Conservation (phyloP, 1,140 invertebrate genomes). For the Brachionus paranguensis region DNA sequence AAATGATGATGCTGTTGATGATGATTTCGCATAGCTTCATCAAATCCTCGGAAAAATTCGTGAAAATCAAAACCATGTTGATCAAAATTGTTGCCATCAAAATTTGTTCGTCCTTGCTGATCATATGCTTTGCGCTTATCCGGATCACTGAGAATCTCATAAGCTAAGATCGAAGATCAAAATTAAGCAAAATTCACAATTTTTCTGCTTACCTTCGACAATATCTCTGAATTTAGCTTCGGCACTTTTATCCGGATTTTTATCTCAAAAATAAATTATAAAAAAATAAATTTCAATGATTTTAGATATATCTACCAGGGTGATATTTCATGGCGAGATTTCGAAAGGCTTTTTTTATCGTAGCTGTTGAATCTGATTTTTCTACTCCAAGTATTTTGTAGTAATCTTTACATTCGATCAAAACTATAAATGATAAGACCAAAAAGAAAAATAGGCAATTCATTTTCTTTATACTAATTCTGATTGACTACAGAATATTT, state of each 20-base stretch:
- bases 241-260: conserved; percentile 37
- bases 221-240: conserved; percentile 36
- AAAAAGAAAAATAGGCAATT: not conserved
- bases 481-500: not conserved
- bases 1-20: conserved; percentile 15
- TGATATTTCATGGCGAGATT: conserved; percentile 96
- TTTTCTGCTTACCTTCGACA: not conserved
- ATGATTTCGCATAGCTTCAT: conserved; percentile 28
- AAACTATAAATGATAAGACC: not conserved
- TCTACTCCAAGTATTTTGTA: conserved; percentile 84
- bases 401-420: conserved; percentile 61
- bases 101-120: not conserved
- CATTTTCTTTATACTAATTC: not conserved
- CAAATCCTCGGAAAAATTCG: conserved; percentile 30
- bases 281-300: not conserved
- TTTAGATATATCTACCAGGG: conserved; percentile 72
- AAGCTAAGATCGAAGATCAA: not conserved
- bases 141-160: conserved; percentile 22
- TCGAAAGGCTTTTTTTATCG: conserved; percentile 63
- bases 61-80: conserved; percentile 23
- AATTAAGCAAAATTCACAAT: not conserved
- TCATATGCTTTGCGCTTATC: conserved; percentile 18
- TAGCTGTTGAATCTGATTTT: conserved; percentile 77
- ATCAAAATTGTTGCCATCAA: not conserved
- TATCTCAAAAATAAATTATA: not conserved